phyloP scores from a whole-genome alignment of 2,797 vertebrate genomes.

The Nothura maculosa region DNA sequence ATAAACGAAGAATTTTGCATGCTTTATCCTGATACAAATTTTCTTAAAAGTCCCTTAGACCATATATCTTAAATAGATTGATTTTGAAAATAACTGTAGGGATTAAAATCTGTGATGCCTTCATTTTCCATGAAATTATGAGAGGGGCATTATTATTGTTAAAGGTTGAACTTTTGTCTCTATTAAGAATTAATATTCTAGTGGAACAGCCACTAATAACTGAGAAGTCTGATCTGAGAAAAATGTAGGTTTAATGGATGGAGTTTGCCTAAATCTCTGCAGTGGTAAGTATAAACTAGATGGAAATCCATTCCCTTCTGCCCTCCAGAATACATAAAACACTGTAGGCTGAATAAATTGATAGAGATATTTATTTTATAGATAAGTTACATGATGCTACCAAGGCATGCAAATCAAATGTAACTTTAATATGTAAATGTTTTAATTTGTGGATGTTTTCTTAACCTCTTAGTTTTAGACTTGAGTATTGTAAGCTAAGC shows the following conservation, averaged over 20 bases:
- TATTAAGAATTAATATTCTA: constrained; percentile 53
- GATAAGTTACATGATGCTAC: constrained; percentile 14
- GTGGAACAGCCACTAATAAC: constrained; percentile 47
- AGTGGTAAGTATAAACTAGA: constrained; percentile 14
- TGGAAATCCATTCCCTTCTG: constrained; percentile 55
- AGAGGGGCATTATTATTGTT: constrained; percentile 31
- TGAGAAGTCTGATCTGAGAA: constrained; percentile 36
- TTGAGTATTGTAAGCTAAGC: background rate
- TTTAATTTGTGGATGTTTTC: constrained; percentile 25
- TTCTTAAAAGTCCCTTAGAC: constrained; percentile 58
- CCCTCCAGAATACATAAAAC: constrained; percentile 13
- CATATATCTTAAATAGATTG: constrained; percentile 39
- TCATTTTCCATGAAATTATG: constrained; percentile 60
- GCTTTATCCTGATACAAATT: constrained; percentile 35
- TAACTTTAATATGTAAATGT: constrained; percentile 19
- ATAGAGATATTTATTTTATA: constrained; percentile 44
- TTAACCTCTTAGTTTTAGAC: constrained; percentile 12
- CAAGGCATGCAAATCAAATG: background rate
- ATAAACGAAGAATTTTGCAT: constrained; percentile 23
- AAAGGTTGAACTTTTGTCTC: constrained; percentile 50
- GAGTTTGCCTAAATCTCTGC: constrained; percentile 44
- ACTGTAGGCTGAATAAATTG: constrained; percentile 16
- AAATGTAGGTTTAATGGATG: constrained; percentile 45
- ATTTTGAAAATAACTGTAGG: constrained; percentile 59
- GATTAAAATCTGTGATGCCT: constrained; percentile 58